Percentiles rank a stretch among this genome's conserved stretches.
Evolutionary conservation across 2,797 vertebrate genomes (phyloP).

Genomic region (Lycodopsis pacificus): DNA sequence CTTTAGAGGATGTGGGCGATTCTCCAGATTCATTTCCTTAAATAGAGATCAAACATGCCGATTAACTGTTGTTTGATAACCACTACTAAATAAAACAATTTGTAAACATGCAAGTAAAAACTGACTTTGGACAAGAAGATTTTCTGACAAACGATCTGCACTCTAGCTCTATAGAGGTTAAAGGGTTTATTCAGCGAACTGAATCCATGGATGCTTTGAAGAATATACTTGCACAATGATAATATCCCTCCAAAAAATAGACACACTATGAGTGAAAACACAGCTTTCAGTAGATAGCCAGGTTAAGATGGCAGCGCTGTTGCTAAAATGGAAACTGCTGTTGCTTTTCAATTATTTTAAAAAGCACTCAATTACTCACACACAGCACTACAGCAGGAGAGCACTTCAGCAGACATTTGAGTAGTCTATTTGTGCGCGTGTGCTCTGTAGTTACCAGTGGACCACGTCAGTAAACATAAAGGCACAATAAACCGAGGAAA

Average conservation of each 20-base stretch:
- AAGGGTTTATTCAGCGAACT: neutral
- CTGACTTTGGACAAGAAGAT: no score
- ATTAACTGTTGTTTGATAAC: no score
- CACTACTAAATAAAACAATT: no score
- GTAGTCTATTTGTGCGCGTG: neutral
- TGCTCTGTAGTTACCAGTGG: conserved; percentile 6
- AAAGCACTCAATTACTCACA: conserved; percentile 29
- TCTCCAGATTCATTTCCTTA: no score
- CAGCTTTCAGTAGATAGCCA: neutral
- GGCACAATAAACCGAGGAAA: neutral
- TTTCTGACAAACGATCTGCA: no score
- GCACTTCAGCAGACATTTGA: conserved; percentile 27
- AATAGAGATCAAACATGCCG: no score
- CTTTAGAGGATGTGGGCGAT: no score
- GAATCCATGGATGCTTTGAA: neutral
- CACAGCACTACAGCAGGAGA: neutral
- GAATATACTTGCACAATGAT: neutral
- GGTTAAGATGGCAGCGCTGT: conserved; percentile 12
- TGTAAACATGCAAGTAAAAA: no score
- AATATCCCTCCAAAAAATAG: neutral
- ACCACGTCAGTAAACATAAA: conserved; percentile 7
- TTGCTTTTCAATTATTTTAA: conserved; percentile 26
- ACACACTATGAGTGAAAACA: neutral
- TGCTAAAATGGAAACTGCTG: conserved; percentile 20
- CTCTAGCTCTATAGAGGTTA: no score